Evolutionary conservation across 2,888 invertebrate genomes (phyloP).

Genomic region (Phyllotreta cruciferae): DNA sequence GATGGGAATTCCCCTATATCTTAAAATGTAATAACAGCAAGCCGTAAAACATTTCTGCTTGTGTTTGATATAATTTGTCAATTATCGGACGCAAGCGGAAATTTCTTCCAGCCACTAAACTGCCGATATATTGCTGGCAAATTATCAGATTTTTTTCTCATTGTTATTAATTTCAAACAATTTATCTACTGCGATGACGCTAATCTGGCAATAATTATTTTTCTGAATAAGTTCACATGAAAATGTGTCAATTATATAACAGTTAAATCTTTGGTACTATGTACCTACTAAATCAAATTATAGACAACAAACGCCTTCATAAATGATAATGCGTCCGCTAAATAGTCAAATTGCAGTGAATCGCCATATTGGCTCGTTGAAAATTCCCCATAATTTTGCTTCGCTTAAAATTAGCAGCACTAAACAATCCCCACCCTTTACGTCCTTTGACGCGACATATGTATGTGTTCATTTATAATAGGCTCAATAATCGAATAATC

Average conservation of each 20-base stretch:
- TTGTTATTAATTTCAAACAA: too few relatives aligned
- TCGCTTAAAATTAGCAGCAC: constrained; percentile 24
- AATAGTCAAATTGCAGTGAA: constrained; percentile 21
- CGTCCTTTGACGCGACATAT: constrained; percentile 12
- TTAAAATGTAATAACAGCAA: constrained; percentile 50
- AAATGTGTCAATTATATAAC: too few relatives aligned
- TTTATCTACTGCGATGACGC: too few relatives aligned
- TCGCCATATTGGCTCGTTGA: constrained; percentile 14
- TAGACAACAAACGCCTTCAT: constrained; percentile 12
- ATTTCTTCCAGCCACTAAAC: constrained; percentile 24
- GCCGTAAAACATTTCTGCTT: constrained; percentile 44
- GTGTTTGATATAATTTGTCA: constrained; percentile 48
- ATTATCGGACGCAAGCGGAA: constrained; percentile 32
- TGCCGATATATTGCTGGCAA: constrained; percentile 22
- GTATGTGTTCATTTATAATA: constrained; percentile 26
- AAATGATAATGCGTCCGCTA: constrained; percentile 4
- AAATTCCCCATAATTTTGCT: constrained; percentile 22
- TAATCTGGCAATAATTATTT: too few relatives aligned
- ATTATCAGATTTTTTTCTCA: background rate
- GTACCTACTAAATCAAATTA: constrained; percentile 2
- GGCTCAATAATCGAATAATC: constrained; percentile 29
- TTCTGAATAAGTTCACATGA: too few relatives aligned
- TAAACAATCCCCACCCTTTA: constrained; percentile 18
- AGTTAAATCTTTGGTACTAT: background rate
- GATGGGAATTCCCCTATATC: constrained; percentile 30